phyloP scores from a whole-genome alignment of 2,888 invertebrate genomes.

The Bugula neritina region DNA sequence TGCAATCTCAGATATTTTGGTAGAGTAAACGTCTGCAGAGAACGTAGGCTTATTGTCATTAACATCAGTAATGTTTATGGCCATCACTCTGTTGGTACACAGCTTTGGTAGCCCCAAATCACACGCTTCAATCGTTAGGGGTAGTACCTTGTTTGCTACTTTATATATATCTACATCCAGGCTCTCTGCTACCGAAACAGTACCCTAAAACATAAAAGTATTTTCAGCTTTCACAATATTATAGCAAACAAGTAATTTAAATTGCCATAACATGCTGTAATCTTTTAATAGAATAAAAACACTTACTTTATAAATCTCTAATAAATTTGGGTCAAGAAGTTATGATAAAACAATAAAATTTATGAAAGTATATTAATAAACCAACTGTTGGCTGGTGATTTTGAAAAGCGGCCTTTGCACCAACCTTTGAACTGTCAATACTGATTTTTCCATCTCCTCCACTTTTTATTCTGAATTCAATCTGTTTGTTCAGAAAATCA shows the following conservation, averaged over 20 bases:
- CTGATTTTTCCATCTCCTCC: background rate
- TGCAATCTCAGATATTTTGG: background rate
- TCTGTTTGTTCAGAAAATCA: constrained; percentile 8
- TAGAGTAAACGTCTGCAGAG: background rate
- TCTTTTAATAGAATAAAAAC: no score
- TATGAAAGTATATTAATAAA: no score
- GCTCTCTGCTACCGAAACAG: background rate
- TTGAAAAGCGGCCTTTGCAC: no score
- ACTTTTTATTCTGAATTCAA: background rate
- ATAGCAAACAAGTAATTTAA: no score
- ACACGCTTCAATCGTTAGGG: background rate
- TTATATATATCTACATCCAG: background rate
- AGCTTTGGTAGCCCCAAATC: background rate
- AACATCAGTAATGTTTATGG: background rate
- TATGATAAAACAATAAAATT: no score
- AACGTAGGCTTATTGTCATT: constrained; percentile 16
- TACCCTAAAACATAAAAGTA: background rate
- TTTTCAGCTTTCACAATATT: no score
- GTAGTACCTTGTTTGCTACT: background rate
- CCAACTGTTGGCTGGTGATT: no score
- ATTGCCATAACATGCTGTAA: no score
- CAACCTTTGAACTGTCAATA: background rate
- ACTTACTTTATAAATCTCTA: no score
- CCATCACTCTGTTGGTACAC: background rate
- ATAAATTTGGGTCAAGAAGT: no score